phyloP scores from a whole-genome alignment of 2,113 vertebrate species.

The Tyto alba region DNA sequence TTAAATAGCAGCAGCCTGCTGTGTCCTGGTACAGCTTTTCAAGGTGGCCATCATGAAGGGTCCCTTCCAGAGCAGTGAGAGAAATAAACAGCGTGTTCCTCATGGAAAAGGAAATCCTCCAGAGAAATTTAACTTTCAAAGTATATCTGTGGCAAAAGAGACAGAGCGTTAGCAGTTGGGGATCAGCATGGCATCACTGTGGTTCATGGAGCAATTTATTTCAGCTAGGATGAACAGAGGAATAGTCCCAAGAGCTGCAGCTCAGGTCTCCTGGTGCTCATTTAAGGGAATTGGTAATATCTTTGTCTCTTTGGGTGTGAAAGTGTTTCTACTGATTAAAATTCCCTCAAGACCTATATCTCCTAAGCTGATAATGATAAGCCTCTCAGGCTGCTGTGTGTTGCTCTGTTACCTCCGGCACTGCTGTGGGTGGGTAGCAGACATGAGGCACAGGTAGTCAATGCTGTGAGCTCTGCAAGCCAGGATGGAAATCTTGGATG shows the following conservation, averaged over 20 bases:
- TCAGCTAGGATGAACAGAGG: not conserved
- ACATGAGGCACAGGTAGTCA: not conserved
- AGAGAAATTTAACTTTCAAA: not conserved
- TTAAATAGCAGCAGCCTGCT: not conserved
- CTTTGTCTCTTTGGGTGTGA: conserved; percentile 29
- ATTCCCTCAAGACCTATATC: conserved; percentile 76
- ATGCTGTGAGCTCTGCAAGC: not conserved
- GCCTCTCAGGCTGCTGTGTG: conserved; percentile 74
- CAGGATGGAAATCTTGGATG: not conserved
- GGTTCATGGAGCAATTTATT: not conserved
- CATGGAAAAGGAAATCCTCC: not conserved
- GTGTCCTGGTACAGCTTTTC: not conserved
- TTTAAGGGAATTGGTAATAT: conserved; percentile 38
- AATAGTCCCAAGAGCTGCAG: not conserved
- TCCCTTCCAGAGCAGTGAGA: not conserved
- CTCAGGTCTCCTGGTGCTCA: not conserved
- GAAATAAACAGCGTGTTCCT: not conserved
- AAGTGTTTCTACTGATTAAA: conserved; percentile 63
- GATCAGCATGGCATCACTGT: accelerated
- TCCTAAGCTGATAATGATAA: conserved; percentile 84
- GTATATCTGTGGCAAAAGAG: not conserved
- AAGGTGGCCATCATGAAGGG: not conserved
- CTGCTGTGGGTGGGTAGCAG: conserved; percentile 53
- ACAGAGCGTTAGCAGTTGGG: not conserved
- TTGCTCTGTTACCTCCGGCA: conserved; percentile 59